A percentile compares a stretch with the other conserved stretches of the same genome.
phyloP scores from a whole-genome alignment of 2,113 vertebrate genomes.

The Podiceps cristatus region DNA sequence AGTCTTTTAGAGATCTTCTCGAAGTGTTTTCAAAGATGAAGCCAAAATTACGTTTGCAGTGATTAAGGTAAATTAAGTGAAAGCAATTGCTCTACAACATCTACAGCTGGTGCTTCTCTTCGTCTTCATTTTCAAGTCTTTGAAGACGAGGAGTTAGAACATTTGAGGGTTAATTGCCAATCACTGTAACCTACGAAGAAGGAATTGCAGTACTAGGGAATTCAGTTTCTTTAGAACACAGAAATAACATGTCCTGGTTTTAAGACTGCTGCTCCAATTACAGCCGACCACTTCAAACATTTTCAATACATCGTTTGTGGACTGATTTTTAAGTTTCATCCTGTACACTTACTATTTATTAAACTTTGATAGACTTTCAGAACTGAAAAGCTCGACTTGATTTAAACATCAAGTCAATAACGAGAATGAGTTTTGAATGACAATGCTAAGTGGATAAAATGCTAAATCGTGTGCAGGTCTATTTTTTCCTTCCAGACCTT shows the following conservation, averaged over 20 bases:
- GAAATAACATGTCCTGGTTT: accelerated
- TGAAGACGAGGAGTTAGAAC: background rate
- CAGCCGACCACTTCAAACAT: background rate
- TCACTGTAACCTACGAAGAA: background rate
- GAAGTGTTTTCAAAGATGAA: background rate
- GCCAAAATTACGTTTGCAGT: background rate
- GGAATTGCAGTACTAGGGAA: background rate
- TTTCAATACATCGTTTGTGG: background rate
- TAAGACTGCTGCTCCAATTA: background rate
- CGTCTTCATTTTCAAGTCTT: background rate
- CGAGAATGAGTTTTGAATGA: background rate
- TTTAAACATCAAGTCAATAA: background rate
- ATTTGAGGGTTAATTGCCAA: background rate
- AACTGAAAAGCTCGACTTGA: background rate
- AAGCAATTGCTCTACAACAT: background rate
- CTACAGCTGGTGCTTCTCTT: background rate
- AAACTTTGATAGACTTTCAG: background rate
- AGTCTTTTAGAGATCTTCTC: background rate
- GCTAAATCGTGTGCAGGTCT: background rate
- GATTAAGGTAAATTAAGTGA: background rate
- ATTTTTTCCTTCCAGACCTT: background rate
- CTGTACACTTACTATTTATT: background rate
- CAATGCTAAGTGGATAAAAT: background rate
- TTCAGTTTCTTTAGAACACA: background rate
- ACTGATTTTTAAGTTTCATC: background rate